Conservation (phyloP, 2,113 vertebrate genomes). For the Falco punctatus region DNA sequence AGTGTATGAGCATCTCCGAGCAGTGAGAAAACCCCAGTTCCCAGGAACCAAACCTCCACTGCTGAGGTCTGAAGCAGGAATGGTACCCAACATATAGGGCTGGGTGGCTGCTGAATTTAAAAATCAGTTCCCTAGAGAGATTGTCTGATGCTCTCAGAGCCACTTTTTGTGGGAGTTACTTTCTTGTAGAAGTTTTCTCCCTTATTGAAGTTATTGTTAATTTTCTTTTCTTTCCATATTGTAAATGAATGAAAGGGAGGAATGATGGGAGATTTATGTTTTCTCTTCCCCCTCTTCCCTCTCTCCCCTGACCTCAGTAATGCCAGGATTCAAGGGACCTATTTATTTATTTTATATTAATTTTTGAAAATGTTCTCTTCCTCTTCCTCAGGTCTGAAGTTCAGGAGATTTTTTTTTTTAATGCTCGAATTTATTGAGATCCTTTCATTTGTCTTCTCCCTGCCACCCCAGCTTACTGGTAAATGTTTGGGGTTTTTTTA, state of each 20-base stretch:
- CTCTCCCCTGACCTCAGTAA: neutral
- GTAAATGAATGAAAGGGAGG: neutral
- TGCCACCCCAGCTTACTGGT: neutral
- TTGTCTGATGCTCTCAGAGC: neutral
- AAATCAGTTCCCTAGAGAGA: neutral
- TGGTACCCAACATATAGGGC: neutral
- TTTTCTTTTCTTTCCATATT: neutral
- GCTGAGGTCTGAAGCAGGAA: neutral
- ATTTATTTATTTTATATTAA: neutral
- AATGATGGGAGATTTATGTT: neutral
- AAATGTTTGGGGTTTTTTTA: neutral
- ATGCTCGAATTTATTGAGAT: neutral
- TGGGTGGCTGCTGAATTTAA: neutral
- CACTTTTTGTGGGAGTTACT: neutral
- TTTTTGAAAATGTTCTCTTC: neutral
- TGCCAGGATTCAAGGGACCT: neutral
- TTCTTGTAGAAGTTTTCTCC: neutral
- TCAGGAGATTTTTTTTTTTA: neutral
- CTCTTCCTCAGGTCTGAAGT: neutral
- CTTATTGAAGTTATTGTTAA: neutral
- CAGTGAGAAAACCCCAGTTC: neutral
- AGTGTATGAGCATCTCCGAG: accelerated
- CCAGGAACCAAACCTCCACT: neutral
- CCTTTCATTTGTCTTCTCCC: neutral
- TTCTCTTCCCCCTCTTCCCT: neutral